phyloP scores from a whole-genome alignment of 1,140 invertebrate species.

The Sweltsa coloradensis region DNA sequence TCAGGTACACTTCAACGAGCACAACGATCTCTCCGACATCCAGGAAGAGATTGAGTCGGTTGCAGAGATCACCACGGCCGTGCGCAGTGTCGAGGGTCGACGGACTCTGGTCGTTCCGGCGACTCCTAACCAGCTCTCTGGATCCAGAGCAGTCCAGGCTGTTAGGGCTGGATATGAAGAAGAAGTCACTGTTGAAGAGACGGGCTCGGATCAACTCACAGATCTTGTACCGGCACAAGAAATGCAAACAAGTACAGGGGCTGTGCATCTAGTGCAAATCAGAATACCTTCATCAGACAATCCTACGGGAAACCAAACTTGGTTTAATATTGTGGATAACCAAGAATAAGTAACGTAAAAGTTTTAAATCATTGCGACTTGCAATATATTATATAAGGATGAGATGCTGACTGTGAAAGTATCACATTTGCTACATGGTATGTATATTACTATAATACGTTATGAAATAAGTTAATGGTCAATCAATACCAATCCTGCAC shows the following conservation, averaged over 20 bases:
- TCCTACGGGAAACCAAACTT: constrained; percentile 25
- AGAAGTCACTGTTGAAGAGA: constrained; percentile 18
- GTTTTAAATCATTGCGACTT: no score
- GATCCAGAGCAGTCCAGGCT: constrained; percentile 17
- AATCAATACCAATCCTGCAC: no score
- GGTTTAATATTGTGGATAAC: constrained; percentile 32
- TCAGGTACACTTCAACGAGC: constrained; percentile 25
- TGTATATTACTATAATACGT: no score
- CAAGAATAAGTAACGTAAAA: no score
- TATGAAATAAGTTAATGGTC: no score
- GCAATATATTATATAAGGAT: no score
- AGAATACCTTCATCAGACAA: constrained; percentile 25
- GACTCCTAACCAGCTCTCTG: constrained; percentile 6
- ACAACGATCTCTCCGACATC: constrained; percentile 2
- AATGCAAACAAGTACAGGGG: constrained; percentile 29
- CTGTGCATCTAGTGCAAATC: constrained; percentile 36
- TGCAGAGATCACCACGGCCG: constrained; percentile 6
- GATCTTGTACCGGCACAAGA: constrained; percentile 25
- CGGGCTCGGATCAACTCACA: no score
- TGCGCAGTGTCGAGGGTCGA: constrained; percentile 13
- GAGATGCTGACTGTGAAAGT: no score
- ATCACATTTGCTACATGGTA: no score
- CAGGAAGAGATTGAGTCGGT: constrained; percentile 9
- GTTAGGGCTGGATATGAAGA: constrained; percentile 23
- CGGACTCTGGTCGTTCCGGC: constrained; percentile 11